Base-by-base conservation (phyloP, 2,113 vertebrate genomes). In the Falco punctatus region DNA sequence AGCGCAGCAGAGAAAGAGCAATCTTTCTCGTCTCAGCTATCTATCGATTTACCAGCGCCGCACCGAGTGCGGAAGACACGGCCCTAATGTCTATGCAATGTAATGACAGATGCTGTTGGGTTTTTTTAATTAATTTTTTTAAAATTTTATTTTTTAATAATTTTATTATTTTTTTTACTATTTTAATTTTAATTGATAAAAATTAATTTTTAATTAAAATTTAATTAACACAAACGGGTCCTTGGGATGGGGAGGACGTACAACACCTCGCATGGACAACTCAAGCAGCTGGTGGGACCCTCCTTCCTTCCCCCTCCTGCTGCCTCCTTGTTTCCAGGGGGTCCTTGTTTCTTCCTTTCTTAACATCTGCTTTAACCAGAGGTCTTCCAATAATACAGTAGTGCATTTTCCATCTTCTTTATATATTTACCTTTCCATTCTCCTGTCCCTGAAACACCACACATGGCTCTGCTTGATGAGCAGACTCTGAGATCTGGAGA, bases 191-290 rank as follows among this genome's bases (percentile, higher is more conserved):
- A n/a, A n/a, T n/a, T n/a, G n/a, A n/a, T n/a, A n/a, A n/a, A n/a
- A n/a, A n/a, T n/a, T n/a, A n/a, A n/a, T n/a, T n/a, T n/a, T n/a
- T n/a, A n/a, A n/a, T n/a, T n/a, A n/a, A n/a, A n/a, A n/a, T n/a
- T n/a, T n/a, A n/a, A n/a, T n/a, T n/a, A 5, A 26, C 0, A 4
- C 14, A 55, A 26, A 21, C 5, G 0, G 0, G 17, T 26, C 38
- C 65, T 22, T 10, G 35, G 67, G 44, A 54, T 38, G n/a, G 33
- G 11, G 18, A 81, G 48, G 74, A 40, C 58, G 42, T 15, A 2
- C 10, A 24, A 38, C 27, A 42, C 21, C 46, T 48, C 2, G 0
- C 74, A 40, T 0, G 2, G 71, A 86, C 46, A 70, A 12, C 49
- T 55, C 61, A 17, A 57, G 51, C 35, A 78, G 51, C 44, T 1